These are phyloP conservation scores for Deilephila elpenor DNA, from an alignment of 2,888 invertebrate species.

Conservation along the genomic window DNA sequence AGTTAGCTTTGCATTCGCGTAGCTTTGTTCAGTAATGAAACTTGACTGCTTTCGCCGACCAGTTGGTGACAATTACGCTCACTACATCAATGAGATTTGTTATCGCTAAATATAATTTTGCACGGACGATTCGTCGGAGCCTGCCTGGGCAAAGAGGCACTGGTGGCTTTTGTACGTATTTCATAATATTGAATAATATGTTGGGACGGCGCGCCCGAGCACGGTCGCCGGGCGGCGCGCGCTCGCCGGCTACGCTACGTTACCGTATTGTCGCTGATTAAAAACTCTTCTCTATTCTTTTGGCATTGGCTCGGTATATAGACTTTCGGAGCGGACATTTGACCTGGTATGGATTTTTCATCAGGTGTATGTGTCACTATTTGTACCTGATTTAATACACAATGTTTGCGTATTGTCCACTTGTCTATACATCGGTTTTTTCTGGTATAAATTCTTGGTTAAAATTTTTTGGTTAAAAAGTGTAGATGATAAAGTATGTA, in stretches of 20 bases:
- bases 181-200: constrained; percentile 48
- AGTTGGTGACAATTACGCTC: background rate
- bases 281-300: constrained; percentile 50
- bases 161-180: constrained; percentile 40
- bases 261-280: constrained; percentile 46
- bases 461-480: too few relatives aligned
- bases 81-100: background rate
- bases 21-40: constrained; percentile 17
- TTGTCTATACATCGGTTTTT: background rate
- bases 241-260: constrained; percentile 43
- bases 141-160: constrained; percentile 8
- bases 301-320: constrained; percentile 30
- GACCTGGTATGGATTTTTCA: constrained; percentile 23
- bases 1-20: constrained; percentile 16
- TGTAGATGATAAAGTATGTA: background rate
- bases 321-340: constrained; percentile 7
- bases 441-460: background rate
- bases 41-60: constrained; percentile 7
- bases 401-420: background rate
- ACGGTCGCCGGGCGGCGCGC: constrained; percentile 43
- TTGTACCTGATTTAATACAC: background rate
- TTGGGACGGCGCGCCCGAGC: constrained; percentile 49
- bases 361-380: constrained; percentile 17
- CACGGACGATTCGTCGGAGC: background rate
- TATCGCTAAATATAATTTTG: constrained; percentile 5